These are phyloP conservation scores for Eupithecia subfuscata DNA, from an alignment of 2,888 invertebrate species.

Conservation along the genomic window DNA sequence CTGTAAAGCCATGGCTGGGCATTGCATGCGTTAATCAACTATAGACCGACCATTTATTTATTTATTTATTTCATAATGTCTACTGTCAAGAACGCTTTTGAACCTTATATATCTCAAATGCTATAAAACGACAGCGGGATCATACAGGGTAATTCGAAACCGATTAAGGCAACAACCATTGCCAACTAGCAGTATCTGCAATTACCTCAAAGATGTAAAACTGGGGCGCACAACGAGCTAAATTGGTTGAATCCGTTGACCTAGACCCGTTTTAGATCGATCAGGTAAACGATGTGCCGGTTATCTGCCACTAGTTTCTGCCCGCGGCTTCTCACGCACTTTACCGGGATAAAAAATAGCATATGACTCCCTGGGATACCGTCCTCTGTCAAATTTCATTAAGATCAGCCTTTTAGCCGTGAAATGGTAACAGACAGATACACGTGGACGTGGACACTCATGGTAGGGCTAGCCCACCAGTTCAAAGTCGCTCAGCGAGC, in stretches of 20 bases:
- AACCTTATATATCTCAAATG: not conserved
- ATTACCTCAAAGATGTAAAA: constrained; percentile 33
- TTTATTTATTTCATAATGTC: not conserved
- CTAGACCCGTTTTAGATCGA: constrained; percentile 39
- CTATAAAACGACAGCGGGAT: not conserved
- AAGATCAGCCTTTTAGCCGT: too few relatives aligned
- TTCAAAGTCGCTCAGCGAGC: too few relatives aligned
- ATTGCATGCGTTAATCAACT: too few relatives aligned
- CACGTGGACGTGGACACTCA: too few relatives aligned
- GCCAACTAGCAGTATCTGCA: constrained; percentile 14
- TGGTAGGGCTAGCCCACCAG: too few relatives aligned
- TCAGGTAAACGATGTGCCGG: constrained; percentile 15
- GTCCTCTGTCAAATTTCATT: too few relatives aligned
- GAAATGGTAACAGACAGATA: too few relatives aligned
- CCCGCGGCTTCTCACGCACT: too few relatives aligned
- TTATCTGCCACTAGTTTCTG: not conserved
- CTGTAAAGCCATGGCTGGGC: too few relatives aligned
- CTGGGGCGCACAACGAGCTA: constrained; percentile 34
- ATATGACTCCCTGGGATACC: too few relatives aligned
- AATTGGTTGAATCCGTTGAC: constrained; percentile 42
- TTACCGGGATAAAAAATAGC: too few relatives aligned
- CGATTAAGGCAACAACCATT: constrained; percentile 12
- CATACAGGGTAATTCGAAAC: constrained; percentile 3
- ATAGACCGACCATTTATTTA: too few relatives aligned
- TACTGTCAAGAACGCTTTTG: not conserved